Evolutionary conservation across 2,888 invertebrate genomes (phyloP), one percentile per base, ranked within the genome.

Genomic region (Carterocephalus palaemon): DNA sequence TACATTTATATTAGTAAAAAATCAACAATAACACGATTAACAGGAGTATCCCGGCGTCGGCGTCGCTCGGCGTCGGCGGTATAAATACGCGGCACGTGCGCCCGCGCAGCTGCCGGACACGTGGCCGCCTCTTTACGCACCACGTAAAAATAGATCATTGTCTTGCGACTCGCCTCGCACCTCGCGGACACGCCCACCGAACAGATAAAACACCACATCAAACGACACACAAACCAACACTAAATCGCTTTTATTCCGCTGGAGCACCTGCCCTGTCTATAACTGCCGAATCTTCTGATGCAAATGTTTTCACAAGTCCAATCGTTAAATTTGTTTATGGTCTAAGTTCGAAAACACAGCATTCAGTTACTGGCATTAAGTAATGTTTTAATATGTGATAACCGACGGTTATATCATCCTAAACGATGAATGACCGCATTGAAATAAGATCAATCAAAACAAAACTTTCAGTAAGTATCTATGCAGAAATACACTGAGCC

Each of bases 121-220:
- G 86, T 86, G 85, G 76, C 75, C 69, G 71, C 64, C 75, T 75
- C 79, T 77, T 77, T 75, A 77, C 79, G 71, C 63, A 59, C 64
- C 58, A 59, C 63, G 73, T 75, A 73, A 82, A 85, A 83, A 85
- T 85, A 86, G 85, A 84, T 74, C 78, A 85, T 85, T 85, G 84
- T 84, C 85, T 80, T 62, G 56, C 48, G 39, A 42, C 42, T 41
- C 17, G 43, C 29, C 41, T 32, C 55, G 54, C 53, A 61, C 54
- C 52, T 59, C 54, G 53, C 57, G 61, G 71, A 70, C 85, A 83
- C 85, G 83, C 85, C 85, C 70, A 82, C 76, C 56, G 54, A 59
- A 61, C 75, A 79, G 73, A 83, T 83, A 83, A 83, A 85, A 82
- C 78, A 78, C 81, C 83, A 81, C 85, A 85, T 82, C 82, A 85